Evolutionary conservation across 2,113 vertebrate genomes (phyloP).

Genomic region (Daubentonia madagascariensis): DNA sequence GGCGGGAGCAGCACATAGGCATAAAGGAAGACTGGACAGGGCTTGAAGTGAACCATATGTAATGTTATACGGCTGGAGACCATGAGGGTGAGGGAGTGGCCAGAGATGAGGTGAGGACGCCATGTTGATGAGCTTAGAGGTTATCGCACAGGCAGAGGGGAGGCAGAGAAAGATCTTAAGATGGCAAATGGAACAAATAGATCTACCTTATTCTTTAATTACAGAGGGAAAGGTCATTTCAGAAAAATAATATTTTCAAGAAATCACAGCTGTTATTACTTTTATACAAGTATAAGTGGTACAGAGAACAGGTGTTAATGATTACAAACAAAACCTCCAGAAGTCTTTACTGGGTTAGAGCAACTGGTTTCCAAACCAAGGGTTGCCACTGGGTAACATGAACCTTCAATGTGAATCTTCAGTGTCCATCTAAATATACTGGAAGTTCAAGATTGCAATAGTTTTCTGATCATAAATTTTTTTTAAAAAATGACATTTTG

Average conservation of each 20-base stretch:
- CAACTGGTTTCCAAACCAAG: not conserved
- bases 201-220: not conserved
- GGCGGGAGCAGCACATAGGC: not conserved
- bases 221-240: not conserved
- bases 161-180: not conserved
- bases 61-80: not conserved
- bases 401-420: not conserved
- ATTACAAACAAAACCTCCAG: not conserved
- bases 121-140: not conserved
- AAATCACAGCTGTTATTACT: not conserved
- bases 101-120: not conserved
- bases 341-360: not conserved
- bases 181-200: not conserved
- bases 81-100: accelerated
- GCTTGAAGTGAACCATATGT: too few relatives aligned
- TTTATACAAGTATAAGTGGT: not conserved
- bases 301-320: not conserved
- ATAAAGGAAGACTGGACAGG: not conserved
- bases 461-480: not conserved
- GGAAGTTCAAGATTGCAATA: not conserved
- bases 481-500: not conserved
- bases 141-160: not conserved
- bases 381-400: not conserved
- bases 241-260: not conserved
- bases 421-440: not conserved